Percentiles rank a stretch among this genome's conserved stretches.
Conservation (phyloP, 1,140 invertebrate species). For the Ceratina japonica region DNA sequence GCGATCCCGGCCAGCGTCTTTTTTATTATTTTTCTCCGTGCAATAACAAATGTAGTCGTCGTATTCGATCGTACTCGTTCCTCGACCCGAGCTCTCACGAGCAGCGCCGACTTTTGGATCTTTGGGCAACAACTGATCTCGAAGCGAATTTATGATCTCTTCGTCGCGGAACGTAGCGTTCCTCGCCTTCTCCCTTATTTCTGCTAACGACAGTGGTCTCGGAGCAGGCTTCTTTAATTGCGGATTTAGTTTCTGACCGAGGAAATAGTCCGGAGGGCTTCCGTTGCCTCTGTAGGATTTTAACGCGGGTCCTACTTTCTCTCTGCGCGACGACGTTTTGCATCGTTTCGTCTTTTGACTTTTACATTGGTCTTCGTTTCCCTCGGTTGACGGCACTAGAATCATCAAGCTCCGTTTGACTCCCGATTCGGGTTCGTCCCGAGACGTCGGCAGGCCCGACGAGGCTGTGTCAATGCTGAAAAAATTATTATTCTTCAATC, state of each 20-base stretch:
- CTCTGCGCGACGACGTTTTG: slow-evolving; percentile 13
- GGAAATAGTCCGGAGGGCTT: background rate
- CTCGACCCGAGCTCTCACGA: background rate
- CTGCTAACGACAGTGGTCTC: background rate
- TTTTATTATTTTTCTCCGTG: slow-evolving; percentile 18
- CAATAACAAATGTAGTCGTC: slow-evolving; percentile 65
- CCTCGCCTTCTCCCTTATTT: background rate
- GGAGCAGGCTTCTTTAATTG: background rate
- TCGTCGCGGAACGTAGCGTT: background rate
- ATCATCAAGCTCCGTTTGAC: slow-evolving; percentile 48
- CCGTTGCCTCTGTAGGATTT: background rate
- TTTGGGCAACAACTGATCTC: background rate
- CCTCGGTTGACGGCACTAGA: slow-evolving; percentile 34
- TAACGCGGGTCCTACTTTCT: background rate
- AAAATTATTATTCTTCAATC: background rate
- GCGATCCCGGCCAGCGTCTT: background rate
- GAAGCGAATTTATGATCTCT: background rate
- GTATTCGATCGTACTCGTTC: background rate
- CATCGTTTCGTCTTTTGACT: slow-evolving; percentile 58
- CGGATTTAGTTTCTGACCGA: background rate
- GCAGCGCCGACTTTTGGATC: background rate
- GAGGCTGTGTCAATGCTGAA: background rate
- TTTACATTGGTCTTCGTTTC: background rate
- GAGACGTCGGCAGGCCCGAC: fast-evolving
- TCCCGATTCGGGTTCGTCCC: background rate